A percentile compares a stretch with the other conserved stretches of the same genome.
These are phyloP conservation scores for Tiliacea aurago DNA, from an alignment of 2,888 invertebrate genomes.

Conservation along the genomic window DNA sequence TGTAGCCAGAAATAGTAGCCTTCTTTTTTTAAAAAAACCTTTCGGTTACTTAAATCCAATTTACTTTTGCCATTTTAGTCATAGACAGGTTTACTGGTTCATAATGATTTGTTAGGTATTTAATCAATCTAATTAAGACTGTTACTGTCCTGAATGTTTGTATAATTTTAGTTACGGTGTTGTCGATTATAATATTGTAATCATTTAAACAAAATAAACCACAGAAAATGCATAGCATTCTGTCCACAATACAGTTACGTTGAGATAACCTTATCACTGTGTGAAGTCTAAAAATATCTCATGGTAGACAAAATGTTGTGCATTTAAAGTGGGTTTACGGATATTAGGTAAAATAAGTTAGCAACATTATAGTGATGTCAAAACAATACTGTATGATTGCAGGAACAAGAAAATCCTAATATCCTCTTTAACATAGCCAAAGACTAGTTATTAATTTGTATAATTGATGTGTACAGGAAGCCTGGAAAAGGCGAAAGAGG, in stretches of 20 bases:
- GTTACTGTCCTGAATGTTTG: constrained; percentile 36
- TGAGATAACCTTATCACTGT: constrained; percentile 51
- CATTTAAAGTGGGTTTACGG: constrained; percentile 40
- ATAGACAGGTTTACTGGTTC: background rate
- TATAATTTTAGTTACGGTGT: constrained; percentile 87
- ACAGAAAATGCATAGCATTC: constrained; percentile 41
- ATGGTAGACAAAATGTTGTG: constrained; percentile 45
- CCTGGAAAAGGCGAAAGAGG: constrained; percentile 93
- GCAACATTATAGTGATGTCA: constrained; percentile 22
- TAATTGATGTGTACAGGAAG: constrained; percentile 90
- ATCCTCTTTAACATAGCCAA: background rate
- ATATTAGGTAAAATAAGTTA: constrained; percentile 43
- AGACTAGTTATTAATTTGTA: constrained; percentile 47
- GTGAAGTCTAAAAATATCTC: constrained; percentile 38
- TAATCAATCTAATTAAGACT: background rate
- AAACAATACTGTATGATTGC: constrained; percentile 39
- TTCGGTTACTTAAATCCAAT: background rate
- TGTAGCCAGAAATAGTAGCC: background rate
- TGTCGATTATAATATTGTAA: constrained; percentile 84
- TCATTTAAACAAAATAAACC: constrained; percentile 32
- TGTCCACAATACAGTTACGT: constrained; percentile 37
- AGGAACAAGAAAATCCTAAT: constrained; percentile 1
- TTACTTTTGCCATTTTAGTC: constrained; percentile 4
- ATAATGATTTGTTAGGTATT: constrained; percentile 6
- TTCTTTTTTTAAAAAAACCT: background rate